Conservation (phyloP, 2,888 invertebrate species). For the Cenopis cana region DNA sequence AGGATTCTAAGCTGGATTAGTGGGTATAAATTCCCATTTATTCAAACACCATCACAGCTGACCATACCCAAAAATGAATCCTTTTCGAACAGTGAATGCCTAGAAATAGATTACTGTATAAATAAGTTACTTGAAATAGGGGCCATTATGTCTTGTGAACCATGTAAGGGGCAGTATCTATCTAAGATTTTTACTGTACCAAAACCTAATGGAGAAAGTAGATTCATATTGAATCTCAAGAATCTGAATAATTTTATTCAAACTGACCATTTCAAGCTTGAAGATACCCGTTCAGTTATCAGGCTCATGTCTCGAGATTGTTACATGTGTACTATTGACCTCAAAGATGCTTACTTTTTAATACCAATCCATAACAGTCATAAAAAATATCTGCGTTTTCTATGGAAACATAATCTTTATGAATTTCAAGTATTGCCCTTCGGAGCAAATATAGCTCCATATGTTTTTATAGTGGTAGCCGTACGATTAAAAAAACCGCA, state of each 20-base stretch:
- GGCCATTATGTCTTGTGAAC: too few species aligned
- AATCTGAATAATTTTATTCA: neutral
- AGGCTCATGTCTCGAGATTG: neutral
- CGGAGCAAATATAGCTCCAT: neutral
- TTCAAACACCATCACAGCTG: too few species aligned
- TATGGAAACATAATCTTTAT: neutral
- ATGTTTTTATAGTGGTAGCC: too few species aligned
- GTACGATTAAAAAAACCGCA: too few species aligned
- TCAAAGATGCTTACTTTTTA: slow-evolving; percentile 7
- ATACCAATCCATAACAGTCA: neutral
- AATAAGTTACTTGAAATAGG: too few species aligned
- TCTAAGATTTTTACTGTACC: neutral
- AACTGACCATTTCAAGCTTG: neutral
- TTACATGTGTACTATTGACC: neutral
- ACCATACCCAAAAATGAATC: too few species aligned
- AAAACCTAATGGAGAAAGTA: neutral
- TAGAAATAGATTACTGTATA: too few species aligned
- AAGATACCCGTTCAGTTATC: neutral
- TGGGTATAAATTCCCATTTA: too few species aligned
- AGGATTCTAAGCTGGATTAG: too few species aligned
- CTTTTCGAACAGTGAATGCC: too few species aligned
- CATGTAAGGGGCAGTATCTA: neutral
- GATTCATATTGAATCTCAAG: slow-evolving; percentile 2
- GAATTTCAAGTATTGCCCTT: neutral
- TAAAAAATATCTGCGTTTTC: neutral